Evolutionary conservation across 2,888 invertebrate species (phyloP).

Genomic region (Drosophila falleni): DNA sequence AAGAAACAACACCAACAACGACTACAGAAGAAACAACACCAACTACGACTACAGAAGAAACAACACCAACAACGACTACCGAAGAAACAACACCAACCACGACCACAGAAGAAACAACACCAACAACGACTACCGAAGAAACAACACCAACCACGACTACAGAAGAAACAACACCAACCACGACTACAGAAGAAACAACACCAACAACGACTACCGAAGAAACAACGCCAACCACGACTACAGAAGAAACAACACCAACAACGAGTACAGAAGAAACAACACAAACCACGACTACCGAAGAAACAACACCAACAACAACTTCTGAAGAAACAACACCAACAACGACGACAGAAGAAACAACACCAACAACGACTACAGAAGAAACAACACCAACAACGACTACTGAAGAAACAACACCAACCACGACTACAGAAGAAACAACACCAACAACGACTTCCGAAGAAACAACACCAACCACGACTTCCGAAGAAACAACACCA

Average conservation of each 20-base stretch:
- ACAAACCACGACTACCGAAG: neutral
- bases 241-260: neutral
- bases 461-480: constrained; percentile 1
- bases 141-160: neutral
- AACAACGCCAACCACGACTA: neutral
- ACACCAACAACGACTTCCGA: neutral
- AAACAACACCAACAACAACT: neutral
- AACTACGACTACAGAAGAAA: neutral
- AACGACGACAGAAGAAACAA: neutral
- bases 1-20: neutral
- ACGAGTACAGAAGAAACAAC: neutral
- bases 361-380: neutral
- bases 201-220: neutral
- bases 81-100: neutral
- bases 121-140: neutral
- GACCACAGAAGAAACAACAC: neutral
- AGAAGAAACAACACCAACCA: neutral
- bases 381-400: neutral
- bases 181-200: neutral
- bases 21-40: neutral
- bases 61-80: neutral
- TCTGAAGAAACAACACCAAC: neutral
- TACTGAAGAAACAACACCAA: neutral
- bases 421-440: neutral
- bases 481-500: neutral